Conservation (phyloP, 2,888 invertebrate species). For the Rhingia campestris region DNA sequence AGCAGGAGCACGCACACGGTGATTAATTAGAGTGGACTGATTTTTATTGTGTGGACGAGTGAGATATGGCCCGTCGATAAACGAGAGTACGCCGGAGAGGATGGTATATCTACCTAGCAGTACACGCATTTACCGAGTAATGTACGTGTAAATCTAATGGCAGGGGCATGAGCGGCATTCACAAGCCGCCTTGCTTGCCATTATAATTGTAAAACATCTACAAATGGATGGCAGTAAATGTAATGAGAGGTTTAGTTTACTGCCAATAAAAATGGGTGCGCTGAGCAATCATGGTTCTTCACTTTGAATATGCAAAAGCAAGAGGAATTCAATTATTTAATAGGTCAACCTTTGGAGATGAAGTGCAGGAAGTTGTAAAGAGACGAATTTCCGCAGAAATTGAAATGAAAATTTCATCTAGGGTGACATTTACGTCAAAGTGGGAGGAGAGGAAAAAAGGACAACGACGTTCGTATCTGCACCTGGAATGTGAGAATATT, state of each 20-base stretch:
- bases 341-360: no score
- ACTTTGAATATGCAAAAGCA: no score
- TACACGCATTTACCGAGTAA: conserved; percentile 29
- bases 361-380: no score
- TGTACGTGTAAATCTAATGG: conserved; percentile 51
- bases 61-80: conserved; percentile 29
- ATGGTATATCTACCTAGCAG: no score
- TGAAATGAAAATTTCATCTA: no score
- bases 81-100: background rate
- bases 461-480: no score
- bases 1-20: conserved; percentile 35
- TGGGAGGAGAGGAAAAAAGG: no score
- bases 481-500: no score
- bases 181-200: conserved; percentile 14
- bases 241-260: conserved; percentile 7
- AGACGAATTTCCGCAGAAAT: no score
- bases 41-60: conserved; percentile 49
- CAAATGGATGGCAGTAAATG: conserved; percentile 1
- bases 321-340: no score
- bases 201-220: conserved; percentile 6
- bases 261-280: conserved; percentile 14
- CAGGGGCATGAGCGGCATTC: conserved; percentile 50
- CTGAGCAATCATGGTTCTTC: no score
- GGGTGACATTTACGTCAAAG: no score
- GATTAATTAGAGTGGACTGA: conserved; percentile 64